phyloP scores from a whole-genome alignment of 2,797 vertebrate genomes.

The Sebastes oblongus region DNA sequence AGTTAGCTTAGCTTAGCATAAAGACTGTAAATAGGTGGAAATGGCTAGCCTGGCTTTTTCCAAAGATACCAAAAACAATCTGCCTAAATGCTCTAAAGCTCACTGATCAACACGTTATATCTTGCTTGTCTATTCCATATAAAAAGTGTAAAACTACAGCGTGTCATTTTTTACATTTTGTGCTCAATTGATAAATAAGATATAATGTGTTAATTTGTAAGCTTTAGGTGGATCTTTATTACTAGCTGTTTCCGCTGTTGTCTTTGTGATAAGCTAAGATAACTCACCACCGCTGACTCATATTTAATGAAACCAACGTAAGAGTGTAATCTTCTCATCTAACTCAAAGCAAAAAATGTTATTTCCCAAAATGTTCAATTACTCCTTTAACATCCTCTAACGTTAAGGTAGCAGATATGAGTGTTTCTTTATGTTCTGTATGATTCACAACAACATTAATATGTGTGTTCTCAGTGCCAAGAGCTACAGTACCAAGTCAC shows the following conservation, averaged over 20 bases:
- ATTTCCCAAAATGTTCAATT: not conserved
- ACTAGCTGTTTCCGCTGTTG: not conserved
- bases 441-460: not conserved
- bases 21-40: not conserved
- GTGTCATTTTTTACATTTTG: not conserved
- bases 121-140: not conserved
- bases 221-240: not conserved
- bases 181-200: not conserved
- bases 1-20: not conserved
- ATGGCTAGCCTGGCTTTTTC: not conserved
- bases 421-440: not conserved
- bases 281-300: not conserved
- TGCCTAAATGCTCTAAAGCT: not conserved
- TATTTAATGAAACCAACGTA: not conserved
- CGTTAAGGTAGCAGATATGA: not conserved
- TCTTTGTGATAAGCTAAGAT: rapidly evolving
- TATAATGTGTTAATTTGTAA: not conserved
- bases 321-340: not conserved
- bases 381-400: not conserved
- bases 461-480: constrained; percentile 22
- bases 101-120: not conserved
- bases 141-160: not conserved
- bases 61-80: not conserved
- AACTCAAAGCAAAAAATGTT: not conserved
- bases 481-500: not conserved